Conservation (phyloP, 2,113 vertebrate species). For the Dendropsophus ebraccatus region DNA sequence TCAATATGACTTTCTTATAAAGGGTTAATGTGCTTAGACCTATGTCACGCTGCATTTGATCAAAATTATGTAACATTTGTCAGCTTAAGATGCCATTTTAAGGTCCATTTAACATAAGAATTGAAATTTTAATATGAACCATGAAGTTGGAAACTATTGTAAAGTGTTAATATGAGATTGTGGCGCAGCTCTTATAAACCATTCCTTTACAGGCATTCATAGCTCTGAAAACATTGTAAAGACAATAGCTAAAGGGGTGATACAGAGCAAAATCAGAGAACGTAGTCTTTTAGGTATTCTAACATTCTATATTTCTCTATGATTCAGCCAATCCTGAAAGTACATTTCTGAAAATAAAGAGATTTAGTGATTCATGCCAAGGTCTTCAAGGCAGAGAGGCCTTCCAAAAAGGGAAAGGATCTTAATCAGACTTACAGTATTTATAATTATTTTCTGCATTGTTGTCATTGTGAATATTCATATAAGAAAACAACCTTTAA, state of each 20-base stretch:
- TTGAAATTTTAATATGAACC: constrained; percentile 23
- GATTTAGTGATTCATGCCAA: neutral
- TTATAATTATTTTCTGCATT: neutral
- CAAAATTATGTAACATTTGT: constrained; percentile 10
- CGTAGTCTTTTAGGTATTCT: neutral
- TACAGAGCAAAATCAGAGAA: neutral
- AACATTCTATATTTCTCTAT: neutral
- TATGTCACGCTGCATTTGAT: neutral
- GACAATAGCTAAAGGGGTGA: constrained; percentile 6
- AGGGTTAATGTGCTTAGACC: neutral
- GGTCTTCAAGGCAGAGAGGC: neutral
- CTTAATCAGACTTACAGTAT: neutral
- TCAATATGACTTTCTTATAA: neutral
- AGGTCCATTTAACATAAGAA: constrained; percentile 1
- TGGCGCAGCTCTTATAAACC: neutral
- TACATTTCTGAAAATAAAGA: neutral
- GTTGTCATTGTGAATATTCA: neutral
- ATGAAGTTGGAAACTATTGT: neutral
- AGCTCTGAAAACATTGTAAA: neutral
- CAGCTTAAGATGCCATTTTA: constrained; percentile 3
- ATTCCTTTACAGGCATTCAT: neutral
- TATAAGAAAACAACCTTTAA: too few relatives aligned
- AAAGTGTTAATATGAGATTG: constrained; percentile 1
- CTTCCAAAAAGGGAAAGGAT: neutral
- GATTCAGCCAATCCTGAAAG: neutral